A percentile compares a stretch with the other conserved stretches of the same genome.
Evolutionary conservation across 2,113 vertebrate species (phyloP).

Genomic region (Thymallus thymallus): DNA sequence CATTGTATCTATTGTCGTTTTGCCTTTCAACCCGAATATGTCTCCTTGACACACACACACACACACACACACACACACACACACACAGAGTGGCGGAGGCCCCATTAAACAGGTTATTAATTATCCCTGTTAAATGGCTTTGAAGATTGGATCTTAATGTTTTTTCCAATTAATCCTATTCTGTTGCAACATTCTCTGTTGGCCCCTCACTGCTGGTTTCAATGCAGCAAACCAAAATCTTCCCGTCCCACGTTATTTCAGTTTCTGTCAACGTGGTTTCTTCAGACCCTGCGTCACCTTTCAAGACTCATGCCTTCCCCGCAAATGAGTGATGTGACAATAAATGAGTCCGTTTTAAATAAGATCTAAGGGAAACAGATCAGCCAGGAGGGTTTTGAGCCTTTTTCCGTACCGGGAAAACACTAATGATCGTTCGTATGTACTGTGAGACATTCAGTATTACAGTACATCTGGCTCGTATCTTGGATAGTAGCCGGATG

Average conservation of each 20-base stretch:
- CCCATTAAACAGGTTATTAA: background rate
- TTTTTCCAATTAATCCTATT: slow-evolving; percentile 3
- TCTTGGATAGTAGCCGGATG: too few species aligned
- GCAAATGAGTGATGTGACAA: background rate
- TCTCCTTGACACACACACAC: background rate
- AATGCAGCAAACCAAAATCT: background rate
- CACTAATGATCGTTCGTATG: background rate
- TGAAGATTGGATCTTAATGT: slow-evolving; percentile 21
- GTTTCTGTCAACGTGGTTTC: background rate
- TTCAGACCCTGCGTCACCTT: background rate
- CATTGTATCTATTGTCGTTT: background rate
- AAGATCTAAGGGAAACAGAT: background rate
- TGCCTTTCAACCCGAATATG: background rate
- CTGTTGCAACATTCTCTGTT: background rate
- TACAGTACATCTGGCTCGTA: background rate
- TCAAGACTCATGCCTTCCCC: background rate
- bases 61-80: too few species aligned
- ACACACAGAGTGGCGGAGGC: background rate
- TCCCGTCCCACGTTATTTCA: background rate
- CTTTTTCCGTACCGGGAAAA: background rate
- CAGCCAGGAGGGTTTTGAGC: background rate
- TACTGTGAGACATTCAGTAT: background rate
- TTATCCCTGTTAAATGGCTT: background rate
- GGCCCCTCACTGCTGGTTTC: background rate
- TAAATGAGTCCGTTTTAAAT: background rate